Evolutionary conservation across 2,888 invertebrate species (phyloP).

Genomic region (Fissipunctia ypsillon): DNA sequence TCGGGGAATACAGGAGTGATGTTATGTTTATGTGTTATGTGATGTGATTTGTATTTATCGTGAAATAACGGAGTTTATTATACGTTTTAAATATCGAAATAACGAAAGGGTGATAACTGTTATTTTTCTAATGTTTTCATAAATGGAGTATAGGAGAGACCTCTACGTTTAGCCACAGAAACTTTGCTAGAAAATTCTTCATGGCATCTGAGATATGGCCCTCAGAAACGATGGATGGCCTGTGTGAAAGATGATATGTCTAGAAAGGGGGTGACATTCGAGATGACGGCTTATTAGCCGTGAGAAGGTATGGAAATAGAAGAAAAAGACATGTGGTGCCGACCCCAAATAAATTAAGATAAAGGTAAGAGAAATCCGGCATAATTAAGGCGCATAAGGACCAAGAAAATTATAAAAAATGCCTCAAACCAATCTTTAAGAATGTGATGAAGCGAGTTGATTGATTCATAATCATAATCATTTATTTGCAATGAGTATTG

Average conservation of each 20-base stretch:
- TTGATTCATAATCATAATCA: too few relatives aligned
- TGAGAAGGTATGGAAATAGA: not conserved
- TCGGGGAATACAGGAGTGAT: too few relatives aligned
- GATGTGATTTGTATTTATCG: too few relatives aligned
- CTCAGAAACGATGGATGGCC: too few relatives aligned
- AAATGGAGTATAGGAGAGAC: not conserved
- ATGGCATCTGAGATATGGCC: not conserved
- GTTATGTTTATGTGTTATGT: too few relatives aligned
- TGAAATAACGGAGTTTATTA: too few relatives aligned
- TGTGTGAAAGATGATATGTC: not conserved
- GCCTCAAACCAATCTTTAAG: not conserved
- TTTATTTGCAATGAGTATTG: too few relatives aligned
- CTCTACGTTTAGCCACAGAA: not conserved
- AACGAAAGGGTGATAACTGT: too few relatives aligned
- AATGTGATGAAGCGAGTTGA: not conserved
- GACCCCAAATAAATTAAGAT: not conserved
- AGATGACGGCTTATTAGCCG: not conserved
- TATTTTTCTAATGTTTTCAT: too few relatives aligned
- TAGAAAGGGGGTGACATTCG: not conserved
- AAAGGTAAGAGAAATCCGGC: not conserved
- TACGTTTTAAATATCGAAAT: too few relatives aligned
- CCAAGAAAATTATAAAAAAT: not conserved
- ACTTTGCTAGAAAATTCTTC: not conserved
- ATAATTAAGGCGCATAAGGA: not conserved
- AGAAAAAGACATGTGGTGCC: not conserved